phyloP scores from a whole-genome alignment of 2,797 vertebrate genomes.

The Xenentodon cancila region DNA sequence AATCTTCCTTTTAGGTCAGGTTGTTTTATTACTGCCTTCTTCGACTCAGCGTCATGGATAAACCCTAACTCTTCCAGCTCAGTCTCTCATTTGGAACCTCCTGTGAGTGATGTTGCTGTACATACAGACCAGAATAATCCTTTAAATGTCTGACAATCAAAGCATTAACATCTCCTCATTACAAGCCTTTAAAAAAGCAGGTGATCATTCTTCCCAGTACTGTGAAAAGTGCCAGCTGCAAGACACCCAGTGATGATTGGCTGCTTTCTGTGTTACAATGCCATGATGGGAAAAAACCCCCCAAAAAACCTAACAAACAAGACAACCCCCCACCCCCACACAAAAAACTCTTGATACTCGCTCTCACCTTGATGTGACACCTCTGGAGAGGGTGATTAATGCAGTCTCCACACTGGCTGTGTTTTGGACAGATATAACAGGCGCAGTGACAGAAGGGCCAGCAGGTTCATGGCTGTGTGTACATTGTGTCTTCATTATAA shows the following conservation, averaged over 20 bases:
- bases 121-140: too few species aligned
- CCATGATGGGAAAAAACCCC: slow-evolving; percentile 5
- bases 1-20: too few species aligned
- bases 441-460: slow-evolving; percentile 54
- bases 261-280: slow-evolving; percentile 16
- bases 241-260: slow-evolving; percentile 24
- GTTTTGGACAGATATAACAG: slow-evolving; percentile 31
- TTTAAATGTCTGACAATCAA: not conserved
- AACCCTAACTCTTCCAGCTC: too few species aligned
- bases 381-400: slow-evolving; percentile 60
- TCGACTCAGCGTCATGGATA: too few species aligned
- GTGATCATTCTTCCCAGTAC: slow-evolving; percentile 23
- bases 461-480: slow-evolving; percentile 44
- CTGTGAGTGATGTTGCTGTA: too few species aligned
- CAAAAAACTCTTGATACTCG: slow-evolving; percentile 4
- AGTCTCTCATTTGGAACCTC: too few species aligned
- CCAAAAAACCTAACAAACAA: too few species aligned
- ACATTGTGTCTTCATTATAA: slow-evolving; percentile 78
- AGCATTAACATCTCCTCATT: not conserved
- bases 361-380: slow-evolving; percentile 38
- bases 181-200: not conserved
- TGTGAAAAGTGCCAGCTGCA: slow-evolving; percentile 11
- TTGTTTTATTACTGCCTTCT: too few species aligned
- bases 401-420: slow-evolving; percentile 38
- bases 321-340: too few species aligned